Conservation (phyloP, 1,140 invertebrate species). For the Neoseiulus cucumeris region DNA sequence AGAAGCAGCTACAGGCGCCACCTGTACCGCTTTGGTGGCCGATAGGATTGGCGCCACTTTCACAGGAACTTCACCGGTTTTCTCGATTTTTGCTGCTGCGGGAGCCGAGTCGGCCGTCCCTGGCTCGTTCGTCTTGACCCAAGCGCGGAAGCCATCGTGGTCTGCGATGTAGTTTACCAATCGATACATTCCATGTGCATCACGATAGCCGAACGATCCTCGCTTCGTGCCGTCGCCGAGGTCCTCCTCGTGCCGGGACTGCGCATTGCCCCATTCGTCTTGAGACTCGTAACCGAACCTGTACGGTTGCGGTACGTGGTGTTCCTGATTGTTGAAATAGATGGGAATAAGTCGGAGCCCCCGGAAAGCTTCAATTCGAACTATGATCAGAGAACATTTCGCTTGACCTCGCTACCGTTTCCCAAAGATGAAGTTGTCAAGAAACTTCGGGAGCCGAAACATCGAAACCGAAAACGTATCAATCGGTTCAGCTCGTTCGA, state of each 20-base stretch:
- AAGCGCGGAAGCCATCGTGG: slow-evolving; percentile 17
- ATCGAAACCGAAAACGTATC: too few relatives aligned
- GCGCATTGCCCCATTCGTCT: slow-evolving; percentile 18
- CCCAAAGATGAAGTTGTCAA: too few relatives aligned
- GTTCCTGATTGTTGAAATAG: not conserved
- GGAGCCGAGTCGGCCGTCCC: slow-evolving; percentile 11
- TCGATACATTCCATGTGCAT: slow-evolving; percentile 18
- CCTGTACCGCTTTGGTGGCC: not conserved
- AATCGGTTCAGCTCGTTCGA: too few relatives aligned
- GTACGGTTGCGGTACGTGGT: slow-evolving; percentile 15
- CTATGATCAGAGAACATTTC: too few relatives aligned
- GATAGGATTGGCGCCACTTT: not conserved
- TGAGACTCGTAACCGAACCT: slow-evolving; percentile 18
- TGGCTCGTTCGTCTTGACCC: slow-evolving; percentile 19
- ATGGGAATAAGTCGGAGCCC: too few relatives aligned
- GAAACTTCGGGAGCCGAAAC: too few relatives aligned
- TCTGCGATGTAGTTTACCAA: slow-evolving; percentile 19
- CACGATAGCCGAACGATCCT: slow-evolving; percentile 18
- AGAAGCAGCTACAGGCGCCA: not conserved
- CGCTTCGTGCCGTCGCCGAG: slow-evolving; percentile 16
- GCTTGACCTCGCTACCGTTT: too few relatives aligned
- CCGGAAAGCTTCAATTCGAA: too few relatives aligned
- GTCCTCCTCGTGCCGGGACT: slow-evolving; percentile 18
- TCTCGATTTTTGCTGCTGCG: not conserved
- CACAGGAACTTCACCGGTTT: not conserved